Evolutionary conservation across 2,888 invertebrate species (phyloP).

Genomic region (Cephus runcator): DNA sequence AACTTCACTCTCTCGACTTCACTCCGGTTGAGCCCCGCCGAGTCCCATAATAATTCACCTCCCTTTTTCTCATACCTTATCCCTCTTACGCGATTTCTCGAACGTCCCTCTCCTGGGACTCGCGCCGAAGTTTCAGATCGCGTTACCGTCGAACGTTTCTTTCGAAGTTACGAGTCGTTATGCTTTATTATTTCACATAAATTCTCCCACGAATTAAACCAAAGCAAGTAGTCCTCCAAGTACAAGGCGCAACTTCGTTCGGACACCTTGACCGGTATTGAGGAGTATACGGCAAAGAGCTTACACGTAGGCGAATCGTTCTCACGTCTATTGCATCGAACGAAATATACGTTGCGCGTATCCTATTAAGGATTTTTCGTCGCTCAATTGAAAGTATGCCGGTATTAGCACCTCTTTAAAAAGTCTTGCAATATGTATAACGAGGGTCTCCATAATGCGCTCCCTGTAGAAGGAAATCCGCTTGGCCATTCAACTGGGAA

Average conservation of each 20-base stretch:
- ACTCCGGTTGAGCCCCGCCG: neutral
- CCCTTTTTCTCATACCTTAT: neutral
- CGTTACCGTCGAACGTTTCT: neutral
- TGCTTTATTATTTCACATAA: neutral
- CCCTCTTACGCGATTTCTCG: neutral
- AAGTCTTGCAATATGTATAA: neutral
- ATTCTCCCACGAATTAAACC: neutral
- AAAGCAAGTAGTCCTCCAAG: neutral
- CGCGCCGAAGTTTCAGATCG: neutral
- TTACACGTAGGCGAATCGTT: neutral
- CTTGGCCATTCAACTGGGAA: neutral
- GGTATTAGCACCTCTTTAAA: neutral
- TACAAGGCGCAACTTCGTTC: neutral
- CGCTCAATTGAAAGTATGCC: neutral
- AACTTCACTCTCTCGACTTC: neutral
- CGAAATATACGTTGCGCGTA: neutral
- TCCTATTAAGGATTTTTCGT: neutral
- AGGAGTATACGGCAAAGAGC: neutral
- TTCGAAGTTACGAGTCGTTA: neutral
- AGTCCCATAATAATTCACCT: neutral
- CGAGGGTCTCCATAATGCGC: neutral
- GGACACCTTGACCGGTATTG: conserved; percentile 17
- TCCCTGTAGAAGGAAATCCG: neutral
- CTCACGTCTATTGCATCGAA: neutral
- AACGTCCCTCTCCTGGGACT: neutral